These are phyloP conservation scores for Callyntrura guangdongensis DNA, from an alignment of 2,888 invertebrate species.

Conservation along the genomic window DNA sequence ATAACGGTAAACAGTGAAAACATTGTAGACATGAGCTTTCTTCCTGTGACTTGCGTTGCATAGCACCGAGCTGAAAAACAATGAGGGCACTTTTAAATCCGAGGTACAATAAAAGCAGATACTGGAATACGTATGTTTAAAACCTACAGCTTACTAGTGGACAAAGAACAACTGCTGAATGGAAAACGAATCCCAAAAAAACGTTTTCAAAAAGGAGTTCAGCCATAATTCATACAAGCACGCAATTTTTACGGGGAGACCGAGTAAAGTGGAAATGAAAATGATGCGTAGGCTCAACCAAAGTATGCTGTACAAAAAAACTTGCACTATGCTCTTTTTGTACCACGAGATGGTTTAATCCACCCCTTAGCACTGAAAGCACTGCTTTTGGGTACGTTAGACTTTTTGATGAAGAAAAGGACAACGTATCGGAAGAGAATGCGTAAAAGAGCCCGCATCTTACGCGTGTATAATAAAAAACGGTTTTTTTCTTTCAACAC, in stretches of 20 bases:
- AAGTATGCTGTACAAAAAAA: no score
- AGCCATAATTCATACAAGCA: neutral
- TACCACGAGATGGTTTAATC: neutral
- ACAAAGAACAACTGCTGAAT: neutral
- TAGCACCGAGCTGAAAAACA: neutral
- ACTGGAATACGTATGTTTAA: neutral
- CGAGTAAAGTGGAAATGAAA: neutral
- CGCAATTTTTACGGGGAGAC: neutral
- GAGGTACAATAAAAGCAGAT: neutral
- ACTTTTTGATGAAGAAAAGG: neutral
- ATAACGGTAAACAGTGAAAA: neutral
- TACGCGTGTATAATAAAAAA: neutral
- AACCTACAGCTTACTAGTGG: neutral
- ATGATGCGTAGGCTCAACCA: neutral
- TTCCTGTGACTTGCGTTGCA: neutral
- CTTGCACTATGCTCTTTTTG: neutral
- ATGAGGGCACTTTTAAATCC: neutral
- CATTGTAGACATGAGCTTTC: conserved; percentile 30
- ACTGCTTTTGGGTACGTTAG: neutral
- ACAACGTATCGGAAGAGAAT: neutral
- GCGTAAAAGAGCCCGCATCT: neutral
- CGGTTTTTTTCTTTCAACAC: neutral
- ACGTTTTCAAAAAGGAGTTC: neutral
- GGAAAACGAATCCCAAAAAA: neutral
- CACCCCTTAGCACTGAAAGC: neutral